Conservation (phyloP, 2,113 vertebrate species). For the Calypte anna region DNA sequence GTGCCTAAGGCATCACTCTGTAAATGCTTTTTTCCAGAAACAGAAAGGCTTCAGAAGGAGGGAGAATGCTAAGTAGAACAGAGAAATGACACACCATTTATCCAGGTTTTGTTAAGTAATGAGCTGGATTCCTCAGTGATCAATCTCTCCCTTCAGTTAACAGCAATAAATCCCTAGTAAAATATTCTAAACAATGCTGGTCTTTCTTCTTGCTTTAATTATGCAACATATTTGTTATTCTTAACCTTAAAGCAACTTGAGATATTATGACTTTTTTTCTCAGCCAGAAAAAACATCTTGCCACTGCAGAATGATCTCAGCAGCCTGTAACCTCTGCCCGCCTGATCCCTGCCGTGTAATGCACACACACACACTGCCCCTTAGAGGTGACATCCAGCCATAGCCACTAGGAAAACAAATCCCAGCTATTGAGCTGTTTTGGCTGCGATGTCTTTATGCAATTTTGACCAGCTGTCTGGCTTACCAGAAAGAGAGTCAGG, state of each 20-base stretch:
- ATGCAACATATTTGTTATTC: slow-evolving; percentile 41
- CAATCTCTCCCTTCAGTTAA: slow-evolving; percentile 68
- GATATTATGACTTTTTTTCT: slow-evolving; percentile 31
- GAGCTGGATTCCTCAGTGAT: slow-evolving; percentile 47
- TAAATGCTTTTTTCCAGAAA: not conserved
- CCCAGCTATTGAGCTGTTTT: not conserved
- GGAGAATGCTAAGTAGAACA: slow-evolving; percentile 43
- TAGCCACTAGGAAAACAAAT: not conserved
- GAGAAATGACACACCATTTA: slow-evolving; percentile 48
- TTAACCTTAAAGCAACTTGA: slow-evolving; percentile 70
- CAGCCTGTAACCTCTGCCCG: not conserved
- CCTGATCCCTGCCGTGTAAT: not conserved
- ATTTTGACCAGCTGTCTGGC: slow-evolving; percentile 1
- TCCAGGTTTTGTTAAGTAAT: slow-evolving; percentile 67
- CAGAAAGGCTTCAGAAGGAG: slow-evolving; percentile 1
- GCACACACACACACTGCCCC: slow-evolving; percentile 73
- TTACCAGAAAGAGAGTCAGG: not conserved
- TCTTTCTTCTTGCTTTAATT: slow-evolving; percentile 52
- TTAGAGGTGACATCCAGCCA: slow-evolving; percentile 64
- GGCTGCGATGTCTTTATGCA: not conserved
- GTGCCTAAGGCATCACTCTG: not conserved
- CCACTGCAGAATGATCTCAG: not conserved
- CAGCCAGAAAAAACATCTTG: slow-evolving; percentile 40
- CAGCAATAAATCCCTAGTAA: slow-evolving; percentile 68
- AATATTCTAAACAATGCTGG: slow-evolving; percentile 61